A percentile compares a stretch with the other conserved stretches of the same genome.
phyloP scores from a whole-genome alignment of 2,888 invertebrate species.

The Cybosia mesomella region DNA sequence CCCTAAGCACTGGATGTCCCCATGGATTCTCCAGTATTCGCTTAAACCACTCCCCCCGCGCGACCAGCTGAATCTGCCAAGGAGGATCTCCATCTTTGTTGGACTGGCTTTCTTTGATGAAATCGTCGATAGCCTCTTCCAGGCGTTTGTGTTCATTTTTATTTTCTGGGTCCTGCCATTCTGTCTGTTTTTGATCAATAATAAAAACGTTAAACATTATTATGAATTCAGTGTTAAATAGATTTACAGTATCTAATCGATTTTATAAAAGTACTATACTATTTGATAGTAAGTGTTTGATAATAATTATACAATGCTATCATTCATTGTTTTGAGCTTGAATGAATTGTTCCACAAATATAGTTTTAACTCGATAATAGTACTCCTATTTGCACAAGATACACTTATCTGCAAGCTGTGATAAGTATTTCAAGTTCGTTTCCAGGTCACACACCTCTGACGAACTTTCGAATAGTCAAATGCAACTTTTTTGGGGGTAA shows the following conservation, averaged over 20 bases:
- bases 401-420: not conserved
- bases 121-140: conserved; percentile 66
- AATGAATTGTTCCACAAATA: conserved; percentile 10
- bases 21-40: conserved; percentile 82
- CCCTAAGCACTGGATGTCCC: conserved; percentile 85
- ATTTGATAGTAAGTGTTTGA: not conserved
- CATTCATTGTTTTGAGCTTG: conserved; percentile 4
- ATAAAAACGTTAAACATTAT: not conserved
- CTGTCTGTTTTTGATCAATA: conserved; percentile 61
- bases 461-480: no score
- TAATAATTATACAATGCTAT: conserved; percentile 15
- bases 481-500: no score
- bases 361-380: conserved; percentile 1
- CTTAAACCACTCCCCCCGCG: conserved; percentile 87
- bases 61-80: conserved; percentile 79
- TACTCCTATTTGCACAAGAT: not conserved
- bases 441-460: not conserved
- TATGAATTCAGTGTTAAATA: not conserved
- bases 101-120: conserved; percentile 71
- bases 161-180: conserved; percentile 74
- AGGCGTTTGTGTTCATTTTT: conserved; percentile 68
- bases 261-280: conserved; percentile 1
- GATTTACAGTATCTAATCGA: conserved; percentile 10
- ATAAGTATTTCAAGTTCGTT: not conserved
- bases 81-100: conserved; percentile 67